These are phyloP conservation scores for Vulpes ferrilata DNA, from an alignment of 2,113 vertebrate genomes.

Conservation along the genomic window DNA sequence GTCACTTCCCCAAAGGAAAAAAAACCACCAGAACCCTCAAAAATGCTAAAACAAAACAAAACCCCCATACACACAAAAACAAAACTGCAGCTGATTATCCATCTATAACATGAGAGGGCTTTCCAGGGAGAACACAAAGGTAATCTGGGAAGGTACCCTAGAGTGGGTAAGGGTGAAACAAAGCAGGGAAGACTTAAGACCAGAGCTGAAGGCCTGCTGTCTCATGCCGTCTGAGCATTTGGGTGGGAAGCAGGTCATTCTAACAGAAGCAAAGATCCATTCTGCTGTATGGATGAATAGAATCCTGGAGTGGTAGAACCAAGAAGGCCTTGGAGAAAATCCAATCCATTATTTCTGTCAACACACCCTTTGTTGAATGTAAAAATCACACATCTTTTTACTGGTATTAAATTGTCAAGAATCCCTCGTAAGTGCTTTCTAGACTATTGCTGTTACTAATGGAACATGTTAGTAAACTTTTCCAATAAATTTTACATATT, in stretches of 20 bases:
- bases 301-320: not conserved
- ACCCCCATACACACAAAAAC: not conserved
- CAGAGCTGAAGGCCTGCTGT: not conserved
- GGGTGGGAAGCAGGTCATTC: not conserved
- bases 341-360: not conserved
- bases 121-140: not conserved
- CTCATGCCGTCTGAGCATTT: not conserved
- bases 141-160: not conserved
- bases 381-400: slow-evolving; percentile 6
- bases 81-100: not conserved
- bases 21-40: not conserved
- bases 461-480: not conserved
- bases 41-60: not conserved
- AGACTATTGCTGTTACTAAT: not conserved
- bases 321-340: not conserved
- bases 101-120: not conserved
- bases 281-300: not conserved
- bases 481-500: not conserved
- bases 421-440: slow-evolving; percentile 40
- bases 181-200: not conserved
- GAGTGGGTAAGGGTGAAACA: not conserved
- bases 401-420: not conserved
- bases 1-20: not conserved
- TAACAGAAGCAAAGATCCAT: not conserved
- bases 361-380: not conserved